Evolutionary conservation across 2,888 invertebrate species (phyloP).

Genomic region (Platycheirus rosarum): DNA sequence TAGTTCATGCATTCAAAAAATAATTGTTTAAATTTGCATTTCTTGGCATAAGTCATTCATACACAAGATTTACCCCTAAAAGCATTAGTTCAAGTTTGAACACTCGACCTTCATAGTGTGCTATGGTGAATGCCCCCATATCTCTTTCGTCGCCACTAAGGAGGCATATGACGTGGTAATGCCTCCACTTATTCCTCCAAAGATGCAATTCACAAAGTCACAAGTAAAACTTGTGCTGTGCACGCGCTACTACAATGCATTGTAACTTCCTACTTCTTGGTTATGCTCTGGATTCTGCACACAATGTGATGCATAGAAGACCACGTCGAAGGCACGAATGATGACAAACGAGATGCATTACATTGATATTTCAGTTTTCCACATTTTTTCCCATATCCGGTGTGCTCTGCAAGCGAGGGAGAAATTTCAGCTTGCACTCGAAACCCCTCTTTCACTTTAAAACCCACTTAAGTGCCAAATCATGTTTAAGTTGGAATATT

Average conservation of each 20-base stretch:
- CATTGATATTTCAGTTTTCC: constrained; percentile 71
- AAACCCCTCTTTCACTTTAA: constrained; percentile 36
- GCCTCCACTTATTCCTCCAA: background rate
- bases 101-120: no score
- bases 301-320: background rate
- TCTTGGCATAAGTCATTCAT: no score
- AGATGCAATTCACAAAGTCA: background rate
- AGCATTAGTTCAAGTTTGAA: no score
- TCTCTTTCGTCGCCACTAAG: background rate
- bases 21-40: no score
- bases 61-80: no score
- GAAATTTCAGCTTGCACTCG: constrained; percentile 18
- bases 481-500: constrained; percentile 69
- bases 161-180: background rate
- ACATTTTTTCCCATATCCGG: constrained; percentile 69
- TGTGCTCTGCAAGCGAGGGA: background rate
- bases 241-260: constrained; percentile 20
- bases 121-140: background rate
- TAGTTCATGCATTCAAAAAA: no score
- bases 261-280: constrained; percentile 44
- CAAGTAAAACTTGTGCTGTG: background rate
- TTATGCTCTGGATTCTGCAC: background rate
- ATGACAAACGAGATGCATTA: constrained; percentile 53
- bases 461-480: constrained; percentile 67
- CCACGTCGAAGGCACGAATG: constrained; percentile 6